Evolutionary conservation across 2,888 invertebrate genomes (phyloP), one percentile per base, ranked within the genome.

Genomic region (Theristus sp.): DNA sequence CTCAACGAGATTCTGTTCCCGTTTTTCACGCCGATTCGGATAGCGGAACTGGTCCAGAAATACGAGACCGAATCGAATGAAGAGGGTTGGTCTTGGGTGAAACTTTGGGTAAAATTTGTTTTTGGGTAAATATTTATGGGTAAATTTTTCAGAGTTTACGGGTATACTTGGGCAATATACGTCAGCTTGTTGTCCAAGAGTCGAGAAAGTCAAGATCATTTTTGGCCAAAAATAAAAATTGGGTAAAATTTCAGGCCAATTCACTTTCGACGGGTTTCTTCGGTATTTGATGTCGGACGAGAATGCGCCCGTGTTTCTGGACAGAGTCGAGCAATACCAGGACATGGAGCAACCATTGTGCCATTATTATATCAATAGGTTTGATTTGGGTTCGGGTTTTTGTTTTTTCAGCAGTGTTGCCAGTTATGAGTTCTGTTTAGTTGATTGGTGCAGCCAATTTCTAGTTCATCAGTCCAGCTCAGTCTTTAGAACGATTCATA

Each of bases 241-340:
- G 38, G 38, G n/a, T n/a, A 6, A 30, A 63, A 64, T 75, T 76
- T 59, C 76, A 87, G 86, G 83, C 75, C 82, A 84, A 75, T 79
- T 94, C 67, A 87, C 88, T 63, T 85, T 93, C 76, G 94, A 96
- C 76, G 96, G 96, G 47, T 83, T 98, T 68, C 90, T 94, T 77
- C 84, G 94, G 63, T 98, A 96, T 79, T 82, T 98, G 66, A 98
- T 99, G 93, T 96, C 96, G 0, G 98, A 99, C 76, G 98, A 99
- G 78, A 99, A 99, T 79, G 93, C 96, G 0, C 96, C 98, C 0
- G 96, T 99, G 65, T 98, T 98, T 78, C 81, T 98, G 67, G 98
- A 98, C 77, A 82, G 94, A n/a, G 70, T 70, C 31, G 71, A 71
- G 30, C 62, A 68, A 60, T 80, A 79, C 69, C 79, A 80, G 75